Evolutionary conservation across 1,140 invertebrate species (phyloP).

Genomic region (Riptortus pedestris): DNA sequence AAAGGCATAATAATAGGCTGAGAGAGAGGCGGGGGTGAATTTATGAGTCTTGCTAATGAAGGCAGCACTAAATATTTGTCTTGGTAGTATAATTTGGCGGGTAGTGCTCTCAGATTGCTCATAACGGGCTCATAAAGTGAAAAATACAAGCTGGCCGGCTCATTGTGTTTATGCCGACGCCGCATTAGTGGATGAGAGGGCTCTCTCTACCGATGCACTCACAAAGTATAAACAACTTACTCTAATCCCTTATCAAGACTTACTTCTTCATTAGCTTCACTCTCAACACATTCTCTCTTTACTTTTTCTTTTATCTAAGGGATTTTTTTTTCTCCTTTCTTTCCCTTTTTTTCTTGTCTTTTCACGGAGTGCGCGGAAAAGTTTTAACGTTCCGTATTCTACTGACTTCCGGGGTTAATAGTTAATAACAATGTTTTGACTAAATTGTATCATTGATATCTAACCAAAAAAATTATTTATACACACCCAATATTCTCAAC

Average conservation of each 20-base stretch:
- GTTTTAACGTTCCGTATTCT: no score
- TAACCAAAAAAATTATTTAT: no score
- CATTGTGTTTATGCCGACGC: slow-evolving; percentile 4
- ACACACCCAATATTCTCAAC: no score
- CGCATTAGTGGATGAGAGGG: slow-evolving; percentile 2
- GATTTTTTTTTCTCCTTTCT: not conserved
- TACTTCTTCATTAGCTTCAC: slow-evolving; percentile 4
- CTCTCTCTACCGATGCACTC: not conserved
- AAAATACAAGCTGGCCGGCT: slow-evolving; percentile 7
- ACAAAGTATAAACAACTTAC: not conserved
- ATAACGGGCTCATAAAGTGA: slow-evolving; percentile 5
- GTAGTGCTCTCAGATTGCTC: slow-evolving; percentile 9
- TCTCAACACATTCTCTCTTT: not conserved
- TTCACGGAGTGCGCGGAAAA: not conserved
- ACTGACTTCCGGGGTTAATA: no score
- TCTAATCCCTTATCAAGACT: not conserved
- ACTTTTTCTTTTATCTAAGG: slow-evolving; percentile 2
- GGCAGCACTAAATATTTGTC: slow-evolving; percentile 8
- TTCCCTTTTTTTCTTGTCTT: not conserved
- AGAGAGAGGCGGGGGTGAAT: not conserved
- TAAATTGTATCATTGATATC: no score
- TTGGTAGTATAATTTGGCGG: not conserved
- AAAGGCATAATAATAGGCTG: not conserved
- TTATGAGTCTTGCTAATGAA: slow-evolving; percentile 2
- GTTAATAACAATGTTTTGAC: no score